A percentile compares a stretch with the other conserved stretches of the same genome.
Evolutionary conservation across 2,797 vertebrate genomes (phyloP).

Genomic region (Oceanodroma leucorhoa): DNA sequence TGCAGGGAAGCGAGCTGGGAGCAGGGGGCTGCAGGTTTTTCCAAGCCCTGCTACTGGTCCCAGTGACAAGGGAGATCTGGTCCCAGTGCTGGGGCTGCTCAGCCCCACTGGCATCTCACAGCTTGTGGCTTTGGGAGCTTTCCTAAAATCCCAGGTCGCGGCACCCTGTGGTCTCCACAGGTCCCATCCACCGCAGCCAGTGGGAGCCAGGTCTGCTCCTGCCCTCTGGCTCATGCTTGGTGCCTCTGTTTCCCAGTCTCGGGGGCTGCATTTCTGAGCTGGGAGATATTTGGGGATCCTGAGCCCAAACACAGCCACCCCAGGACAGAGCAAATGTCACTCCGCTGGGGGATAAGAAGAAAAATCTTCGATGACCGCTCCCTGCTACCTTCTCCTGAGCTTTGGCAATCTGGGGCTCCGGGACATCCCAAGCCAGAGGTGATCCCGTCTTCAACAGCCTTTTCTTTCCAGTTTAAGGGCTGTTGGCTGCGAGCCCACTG

Average conservation of each 20-base stretch:
- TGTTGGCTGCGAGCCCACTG: neutral
- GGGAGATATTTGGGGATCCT: neutral
- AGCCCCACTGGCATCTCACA: neutral
- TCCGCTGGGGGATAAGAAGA: neutral
- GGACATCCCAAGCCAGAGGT: neutral
- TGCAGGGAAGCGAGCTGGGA: accelerated
- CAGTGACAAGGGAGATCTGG: neutral
- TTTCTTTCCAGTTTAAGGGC: neutral
- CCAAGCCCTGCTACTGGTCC: neutral
- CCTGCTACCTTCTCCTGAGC: neutral
- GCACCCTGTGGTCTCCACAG: neutral
- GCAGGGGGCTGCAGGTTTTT: neutral
- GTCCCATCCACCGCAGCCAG: accelerated
- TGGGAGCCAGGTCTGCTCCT: neutral
- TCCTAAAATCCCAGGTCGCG: neutral
- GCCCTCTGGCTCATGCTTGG: accelerated
- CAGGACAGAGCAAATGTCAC: neutral
- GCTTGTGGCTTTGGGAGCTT: neutral
- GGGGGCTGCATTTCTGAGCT: neutral
- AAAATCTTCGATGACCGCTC: neutral
- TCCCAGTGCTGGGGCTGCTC: neutral
- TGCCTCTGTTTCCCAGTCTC: neutral
- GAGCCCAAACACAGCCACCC: neutral
- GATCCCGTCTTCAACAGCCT: neutral
- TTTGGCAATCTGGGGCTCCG: neutral